A percentile compares a stretch with the other conserved stretches of the same genome.
Conservation (phyloP, 1,140 invertebrate genomes). For the Grapholita molesta region DNA sequence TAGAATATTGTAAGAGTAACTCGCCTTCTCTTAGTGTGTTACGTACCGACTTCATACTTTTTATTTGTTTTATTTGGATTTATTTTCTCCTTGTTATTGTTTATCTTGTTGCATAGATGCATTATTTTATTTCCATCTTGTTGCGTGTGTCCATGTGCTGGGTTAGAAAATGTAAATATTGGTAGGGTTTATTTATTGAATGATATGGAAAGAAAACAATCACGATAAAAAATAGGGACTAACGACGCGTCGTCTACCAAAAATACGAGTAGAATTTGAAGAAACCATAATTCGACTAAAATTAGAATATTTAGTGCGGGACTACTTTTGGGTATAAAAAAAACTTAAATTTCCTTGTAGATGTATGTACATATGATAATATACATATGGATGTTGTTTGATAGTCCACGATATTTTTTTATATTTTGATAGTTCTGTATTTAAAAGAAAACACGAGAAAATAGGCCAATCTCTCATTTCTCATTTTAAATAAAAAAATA, state of each 20-base stretch:
- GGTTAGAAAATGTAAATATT: constrained; percentile 74
- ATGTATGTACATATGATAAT: constrained; percentile 70
- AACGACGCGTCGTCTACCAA: constrained; percentile 54
- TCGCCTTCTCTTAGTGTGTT: constrained; percentile 53
- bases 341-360: constrained; percentile 74
- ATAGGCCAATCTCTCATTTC: constrained; percentile 75
- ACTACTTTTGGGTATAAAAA: constrained; percentile 68
- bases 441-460: constrained; percentile 66
- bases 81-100: constrained; percentile 51
- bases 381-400: constrained; percentile 76
- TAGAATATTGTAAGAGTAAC: constrained; percentile 65
- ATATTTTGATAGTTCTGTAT: constrained; percentile 80
- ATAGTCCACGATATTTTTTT: constrained; percentile 79
- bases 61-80: constrained; percentile 35
- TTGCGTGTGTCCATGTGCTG: constrained; percentile 76
- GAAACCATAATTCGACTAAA: constrained; percentile 60
- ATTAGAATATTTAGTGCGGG: constrained; percentile 68
- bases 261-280: constrained; percentile 60
- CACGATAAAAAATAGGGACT: constrained; percentile 45
- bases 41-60: constrained; percentile 47
- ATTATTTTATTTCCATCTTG: constrained; percentile 65
- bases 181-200: constrained; percentile 73
- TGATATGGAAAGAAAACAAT: constrained; percentile 50
- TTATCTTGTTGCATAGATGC: constrained; percentile 41
- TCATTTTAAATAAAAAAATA: constrained; percentile 62